Evolutionary conservation across 2,113 vertebrate genomes (phyloP).

Genomic region (Paradoxurus hermaphroditus): DNA sequence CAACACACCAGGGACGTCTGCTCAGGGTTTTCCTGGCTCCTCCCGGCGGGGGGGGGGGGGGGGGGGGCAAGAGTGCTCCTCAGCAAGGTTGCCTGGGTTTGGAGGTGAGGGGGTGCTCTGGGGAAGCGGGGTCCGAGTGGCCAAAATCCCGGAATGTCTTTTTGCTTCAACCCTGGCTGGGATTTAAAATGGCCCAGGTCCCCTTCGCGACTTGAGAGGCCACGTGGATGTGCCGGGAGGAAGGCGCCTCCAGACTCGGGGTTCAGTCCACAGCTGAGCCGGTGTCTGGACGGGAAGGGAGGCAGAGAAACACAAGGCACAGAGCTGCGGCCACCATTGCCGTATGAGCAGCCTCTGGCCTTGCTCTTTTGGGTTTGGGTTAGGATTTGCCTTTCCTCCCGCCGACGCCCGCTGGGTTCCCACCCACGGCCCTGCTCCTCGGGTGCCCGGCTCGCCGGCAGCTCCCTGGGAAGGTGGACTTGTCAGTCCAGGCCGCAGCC

Average conservation of each 20-base stretch:
- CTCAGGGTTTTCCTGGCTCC: rapidly evolving
- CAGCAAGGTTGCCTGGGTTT: not conserved
- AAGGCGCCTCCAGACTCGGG: rapidly evolving
- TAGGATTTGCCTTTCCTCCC: not conserved
- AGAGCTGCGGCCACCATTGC: rapidly evolving
- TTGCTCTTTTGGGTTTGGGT: too few relatives aligned
- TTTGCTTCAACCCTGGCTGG: not conserved
- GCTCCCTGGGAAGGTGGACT: not conserved
- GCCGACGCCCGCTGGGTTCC: rapidly evolving
- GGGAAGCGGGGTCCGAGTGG: not conserved
- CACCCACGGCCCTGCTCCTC: not conserved
- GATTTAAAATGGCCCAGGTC: not conserved
- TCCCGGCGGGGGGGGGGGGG: rapidly evolving
- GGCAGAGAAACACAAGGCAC: rapidly evolving
- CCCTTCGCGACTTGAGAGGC: not conserved
- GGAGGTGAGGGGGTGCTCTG: not conserved
- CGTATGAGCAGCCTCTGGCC: rapidly evolving
- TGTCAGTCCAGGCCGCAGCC: not conserved
- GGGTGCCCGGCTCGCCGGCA: rapidly evolving
- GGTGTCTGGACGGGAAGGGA: not conserved
- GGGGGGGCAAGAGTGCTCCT: too few relatives aligned
- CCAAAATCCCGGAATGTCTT: not conserved
- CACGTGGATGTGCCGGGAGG: rapidly evolving
- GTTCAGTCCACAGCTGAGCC: rapidly evolving
- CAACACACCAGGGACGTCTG: rapidly evolving